These are phyloP conservation scores for Hycleus cichorii DNA, from an alignment of 1,140 invertebrate genomes.

Conservation along the genomic window DNA sequence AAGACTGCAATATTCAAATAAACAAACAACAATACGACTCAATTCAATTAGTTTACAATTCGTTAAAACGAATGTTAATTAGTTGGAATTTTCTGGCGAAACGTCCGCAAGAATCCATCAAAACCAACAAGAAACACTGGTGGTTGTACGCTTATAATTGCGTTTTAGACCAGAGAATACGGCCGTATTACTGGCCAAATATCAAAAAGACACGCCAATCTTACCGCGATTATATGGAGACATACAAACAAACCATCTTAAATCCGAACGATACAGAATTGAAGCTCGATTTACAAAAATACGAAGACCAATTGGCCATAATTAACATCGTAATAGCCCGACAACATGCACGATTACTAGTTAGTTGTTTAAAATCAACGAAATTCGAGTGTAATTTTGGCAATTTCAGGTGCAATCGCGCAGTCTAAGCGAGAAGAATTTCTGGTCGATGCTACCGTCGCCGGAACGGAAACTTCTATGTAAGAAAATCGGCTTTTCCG, in stretches of 20 bases:
- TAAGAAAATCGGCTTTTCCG: conserved; percentile 48
- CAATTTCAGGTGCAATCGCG: conserved; percentile 29
- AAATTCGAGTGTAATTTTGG: not conserved
- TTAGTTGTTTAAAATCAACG: conserved; percentile 34
- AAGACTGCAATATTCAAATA: conserved; percentile 68
- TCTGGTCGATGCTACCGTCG: conserved; percentile 59
- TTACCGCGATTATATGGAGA: conserved; percentile 63
- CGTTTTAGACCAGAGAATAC: conserved; percentile 63
- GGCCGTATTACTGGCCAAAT: conserved; percentile 65
- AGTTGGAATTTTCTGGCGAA: conserved; percentile 50
- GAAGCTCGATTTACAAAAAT: conserved; percentile 63
- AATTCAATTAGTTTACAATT: conserved; percentile 56
- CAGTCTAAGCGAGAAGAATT: conserved; percentile 44
- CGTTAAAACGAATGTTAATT: conserved; percentile 59
- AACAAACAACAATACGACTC: conserved; percentile 67
- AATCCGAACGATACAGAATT: conserved; percentile 66
- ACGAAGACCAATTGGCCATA: conserved; percentile 67
- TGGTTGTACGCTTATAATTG: conserved; percentile 72
- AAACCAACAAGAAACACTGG: conserved; percentile 52
- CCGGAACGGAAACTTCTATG: conserved; percentile 58
- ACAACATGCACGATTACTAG: conserved; percentile 69
- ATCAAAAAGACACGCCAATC: conserved; percentile 62
- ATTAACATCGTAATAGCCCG: conserved; percentile 70
- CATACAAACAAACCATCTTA: conserved; percentile 63
- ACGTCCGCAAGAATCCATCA: conserved; percentile 45